Evolutionary conservation across 92 coral and sea anemone species (phyloP).

Genomic region (Zoanthus sociatus): DNA sequence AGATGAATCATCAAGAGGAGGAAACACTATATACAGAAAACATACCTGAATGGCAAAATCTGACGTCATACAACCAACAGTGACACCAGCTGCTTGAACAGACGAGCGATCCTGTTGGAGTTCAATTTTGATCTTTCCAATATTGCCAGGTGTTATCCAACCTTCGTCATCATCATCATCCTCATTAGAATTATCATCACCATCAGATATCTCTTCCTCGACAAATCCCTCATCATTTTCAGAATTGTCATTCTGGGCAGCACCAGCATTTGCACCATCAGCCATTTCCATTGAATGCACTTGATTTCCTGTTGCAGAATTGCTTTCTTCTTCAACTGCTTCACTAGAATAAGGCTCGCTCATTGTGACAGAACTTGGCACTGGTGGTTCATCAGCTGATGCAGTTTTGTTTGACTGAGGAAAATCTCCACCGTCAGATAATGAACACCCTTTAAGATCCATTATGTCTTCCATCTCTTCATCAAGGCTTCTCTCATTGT

Average conservation of each 20-base stretch:
- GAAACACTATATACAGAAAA: background rate
- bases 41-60: slow-evolving; percentile 99
- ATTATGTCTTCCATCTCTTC: slow-evolving; percentile 77
- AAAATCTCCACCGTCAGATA: slow-evolving; percentile 44
- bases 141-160: slow-evolving; percentile 96
- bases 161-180: slow-evolving; percentile 80
- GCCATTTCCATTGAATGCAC: background rate
- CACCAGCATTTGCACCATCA: background rate
- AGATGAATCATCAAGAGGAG: background rate
- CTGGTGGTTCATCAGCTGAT: background rate
- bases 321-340: background rate
- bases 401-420: background rate
- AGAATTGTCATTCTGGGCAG: slow-evolving; percentile 23
- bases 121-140: slow-evolving; percentile 68
- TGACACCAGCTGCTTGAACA: slow-evolving; percentile 71
- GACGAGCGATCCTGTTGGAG: slow-evolving; percentile 63
- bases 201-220: slow-evolving; percentile 49
- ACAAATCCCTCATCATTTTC: slow-evolving; percentile 46
- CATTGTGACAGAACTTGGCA: background rate
- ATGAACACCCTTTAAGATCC: slow-evolving; percentile 69
- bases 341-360: background rate
- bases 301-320: background rate
- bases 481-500: slow-evolving; percentile 69
- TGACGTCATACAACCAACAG: slow-evolving; percentile 96
- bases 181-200: slow-evolving; percentile 67